A percentile compares a stretch with the other conserved stretches of the same genome.
phyloP scores from a whole-genome alignment of 2,888 invertebrate species.

The Stenolophus ochropezus region DNA sequence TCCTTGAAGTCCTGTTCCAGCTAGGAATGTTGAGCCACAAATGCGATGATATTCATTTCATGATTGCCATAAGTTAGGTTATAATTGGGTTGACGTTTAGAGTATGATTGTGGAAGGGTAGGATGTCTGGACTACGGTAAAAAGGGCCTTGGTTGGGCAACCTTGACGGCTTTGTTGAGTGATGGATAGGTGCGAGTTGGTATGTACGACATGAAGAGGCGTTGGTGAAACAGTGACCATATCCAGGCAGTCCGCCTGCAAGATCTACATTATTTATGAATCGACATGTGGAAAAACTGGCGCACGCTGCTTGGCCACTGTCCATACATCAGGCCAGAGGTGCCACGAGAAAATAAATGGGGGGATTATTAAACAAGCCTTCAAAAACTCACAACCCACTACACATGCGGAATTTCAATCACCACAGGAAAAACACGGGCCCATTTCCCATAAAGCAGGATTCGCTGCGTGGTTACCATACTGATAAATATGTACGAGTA shows the following conservation, averaged over 20 bases:
- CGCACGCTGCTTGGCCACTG: constrained; percentile 3
- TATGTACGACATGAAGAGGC: constrained; percentile 64
- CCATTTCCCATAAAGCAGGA: background rate
- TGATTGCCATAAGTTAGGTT: too few species aligned
- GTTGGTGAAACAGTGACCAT: constrained; percentile 61
- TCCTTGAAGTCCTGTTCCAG: too few species aligned
- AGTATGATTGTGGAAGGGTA: background rate
- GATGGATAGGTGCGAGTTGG: constrained; percentile 62
- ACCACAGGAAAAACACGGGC: background rate
- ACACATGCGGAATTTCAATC: background rate
- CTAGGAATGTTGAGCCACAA: too few species aligned
- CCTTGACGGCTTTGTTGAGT: constrained; percentile 45
- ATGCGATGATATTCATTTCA: too few species aligned
- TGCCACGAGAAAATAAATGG: constrained; percentile 43
- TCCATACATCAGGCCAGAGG: constrained; percentile 28
- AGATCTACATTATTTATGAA: constrained; percentile 58
- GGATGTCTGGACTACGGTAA: too few species aligned
- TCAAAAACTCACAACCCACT: background rate
- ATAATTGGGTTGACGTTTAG: constrained; percentile 34
- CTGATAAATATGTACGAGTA: too few species aligned
- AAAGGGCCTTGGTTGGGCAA: background rate
- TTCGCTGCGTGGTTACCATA: too few species aligned
- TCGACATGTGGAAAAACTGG: constrained; percentile 54
- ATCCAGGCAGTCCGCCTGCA: constrained; percentile 59
- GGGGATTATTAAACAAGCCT: constrained; percentile 26